Base-by-base conservation (phyloP, 1,140 invertebrate species). In the Pogonomyrmex californicus region DNA sequence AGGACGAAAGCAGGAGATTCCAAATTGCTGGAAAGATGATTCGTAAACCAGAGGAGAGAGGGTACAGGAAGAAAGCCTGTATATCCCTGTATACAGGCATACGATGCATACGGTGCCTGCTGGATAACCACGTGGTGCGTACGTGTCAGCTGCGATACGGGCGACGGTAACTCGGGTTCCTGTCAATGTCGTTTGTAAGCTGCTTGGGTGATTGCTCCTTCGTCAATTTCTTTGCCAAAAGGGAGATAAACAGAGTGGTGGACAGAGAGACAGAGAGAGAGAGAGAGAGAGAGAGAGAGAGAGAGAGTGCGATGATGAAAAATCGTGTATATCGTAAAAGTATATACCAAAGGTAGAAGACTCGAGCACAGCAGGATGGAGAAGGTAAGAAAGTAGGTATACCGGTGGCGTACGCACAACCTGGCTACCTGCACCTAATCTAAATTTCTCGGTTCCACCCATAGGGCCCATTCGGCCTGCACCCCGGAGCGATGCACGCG, bases 81-180 rank as follows among this genome's bases (percentile, higher is more conserved):
- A 23, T 23, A 87, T 44, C 17, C n/a, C 7, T 23, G 44, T 51
- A 51, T 77, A 75, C 30, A 79, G 10, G 56, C 68, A 63, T 12
- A 54, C 33, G 71, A 73, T 33, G 38, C 60, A 23, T 41, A n/a
- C n/a, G 71, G 75, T 91, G 90, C 86, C 76, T 83, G 85, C 62
- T 86, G 88, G 79, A 90, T 75, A 66, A 92, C 91, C 92, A 93
- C 93, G 93, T 92, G 92, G 91, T 89, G 89, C 89, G 89, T 90
- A 85, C 87, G 88, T 92, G 92, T 93, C 93, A 94, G 93, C 93
- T 93, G 92, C 91, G 76, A 89, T 90, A 86, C 92, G 92, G 89
- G 83, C 91, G 92, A 89, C 78, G 82, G 71, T 65, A 86, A 85
- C 83, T 23, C 63, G 47, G 79, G 66, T 62, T 91, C 77, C 23